Evolutionary conservation across 2,888 invertebrate genomes (phyloP).

Genomic region (Eurois occulta): DNA sequence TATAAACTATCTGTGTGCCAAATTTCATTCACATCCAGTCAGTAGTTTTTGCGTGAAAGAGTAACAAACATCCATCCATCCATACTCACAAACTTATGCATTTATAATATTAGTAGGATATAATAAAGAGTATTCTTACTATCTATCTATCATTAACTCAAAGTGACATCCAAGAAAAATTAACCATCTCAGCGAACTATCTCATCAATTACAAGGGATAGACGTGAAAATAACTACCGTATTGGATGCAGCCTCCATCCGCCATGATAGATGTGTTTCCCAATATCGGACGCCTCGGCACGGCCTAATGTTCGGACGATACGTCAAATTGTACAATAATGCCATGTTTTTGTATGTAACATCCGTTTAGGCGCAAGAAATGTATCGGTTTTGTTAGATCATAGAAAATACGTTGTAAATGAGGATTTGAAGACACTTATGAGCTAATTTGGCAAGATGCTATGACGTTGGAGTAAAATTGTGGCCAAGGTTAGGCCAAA

Average conservation of each 20-base stretch:
- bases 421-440: slow-evolving; percentile 1
- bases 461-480: background rate
- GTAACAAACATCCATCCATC: too few species aligned
- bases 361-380: slow-evolving; percentile 30
- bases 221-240: slow-evolving; percentile 42
- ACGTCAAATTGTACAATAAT: slow-evolving; percentile 68
- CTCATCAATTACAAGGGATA: slow-evolving; percentile 28
- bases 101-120: too few species aligned
- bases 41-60: too few species aligned
- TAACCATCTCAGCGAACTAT: slow-evolving; percentile 13
- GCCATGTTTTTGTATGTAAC: slow-evolving; percentile 57
- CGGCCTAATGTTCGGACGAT: slow-evolving; percentile 64
- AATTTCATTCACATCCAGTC: too few species aligned
- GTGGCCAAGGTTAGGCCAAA: background rate
- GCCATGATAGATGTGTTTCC: slow-evolving; percentile 72
- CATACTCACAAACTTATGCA: too few species aligned
- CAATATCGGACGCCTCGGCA: slow-evolving; percentile 63
- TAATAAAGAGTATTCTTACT: background rate
- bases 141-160: background rate
- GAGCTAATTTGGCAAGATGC: background rate
- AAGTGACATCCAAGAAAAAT: background rate
- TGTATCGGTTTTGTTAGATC: slow-evolving; percentile 10
- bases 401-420: slow-evolving; percentile 2
- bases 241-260: slow-evolving; percentile 29
- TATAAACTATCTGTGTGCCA: too few species aligned